Percentiles rank a stretch among this genome's conserved stretches.
These are phyloP conservation scores for Schizopygopsis pylzovi DNA, from an alignment of 2,797 vertebrate species.

Conservation along the genomic window DNA sequence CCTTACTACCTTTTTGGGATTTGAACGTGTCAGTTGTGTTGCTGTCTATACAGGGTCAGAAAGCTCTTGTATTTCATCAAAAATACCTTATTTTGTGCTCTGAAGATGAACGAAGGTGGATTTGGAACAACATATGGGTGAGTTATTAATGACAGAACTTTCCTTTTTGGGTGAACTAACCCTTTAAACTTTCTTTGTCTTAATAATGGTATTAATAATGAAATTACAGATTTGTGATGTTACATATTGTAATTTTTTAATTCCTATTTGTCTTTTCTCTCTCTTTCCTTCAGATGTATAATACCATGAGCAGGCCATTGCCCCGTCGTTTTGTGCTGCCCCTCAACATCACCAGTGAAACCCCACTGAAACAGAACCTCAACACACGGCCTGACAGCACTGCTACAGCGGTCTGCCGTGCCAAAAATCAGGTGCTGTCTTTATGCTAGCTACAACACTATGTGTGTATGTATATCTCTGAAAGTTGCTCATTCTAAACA, in stretches of 20 bases:
- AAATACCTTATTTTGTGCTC: not conserved
- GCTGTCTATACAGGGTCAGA: no score
- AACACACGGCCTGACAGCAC: slow-evolving; percentile 78
- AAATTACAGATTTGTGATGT: not conserved
- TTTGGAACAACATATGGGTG: no score
- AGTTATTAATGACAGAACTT: no score
- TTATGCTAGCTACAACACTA: not conserved
- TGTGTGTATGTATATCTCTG: not conserved
- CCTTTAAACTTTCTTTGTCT: no score
- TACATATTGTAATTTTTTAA: not conserved
- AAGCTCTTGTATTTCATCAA: not conserved
- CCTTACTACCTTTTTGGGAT: no score
- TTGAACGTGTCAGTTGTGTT: not conserved
- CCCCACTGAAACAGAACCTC: slow-evolving; percentile 79
- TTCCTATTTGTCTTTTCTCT: not conserved
- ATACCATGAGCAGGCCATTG: slow-evolving; percentile 69
- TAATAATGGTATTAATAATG: not conserved
- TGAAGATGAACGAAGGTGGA: not conserved
- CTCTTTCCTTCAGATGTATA: slow-evolving; percentile 77
- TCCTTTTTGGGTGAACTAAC: no score
- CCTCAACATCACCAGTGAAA: slow-evolving; percentile 75
- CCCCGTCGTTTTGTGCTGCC: slow-evolving; percentile 92
- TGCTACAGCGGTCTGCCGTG: slow-evolving; percentile 78
- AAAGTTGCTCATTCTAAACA: not conserved
- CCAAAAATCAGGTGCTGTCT: slow-evolving; percentile 79